Evolutionary conservation across 2,888 invertebrate species (phyloP), one percentile per base, ranked within the genome.

Genomic region (Schizotus pectinicornis): DNA sequence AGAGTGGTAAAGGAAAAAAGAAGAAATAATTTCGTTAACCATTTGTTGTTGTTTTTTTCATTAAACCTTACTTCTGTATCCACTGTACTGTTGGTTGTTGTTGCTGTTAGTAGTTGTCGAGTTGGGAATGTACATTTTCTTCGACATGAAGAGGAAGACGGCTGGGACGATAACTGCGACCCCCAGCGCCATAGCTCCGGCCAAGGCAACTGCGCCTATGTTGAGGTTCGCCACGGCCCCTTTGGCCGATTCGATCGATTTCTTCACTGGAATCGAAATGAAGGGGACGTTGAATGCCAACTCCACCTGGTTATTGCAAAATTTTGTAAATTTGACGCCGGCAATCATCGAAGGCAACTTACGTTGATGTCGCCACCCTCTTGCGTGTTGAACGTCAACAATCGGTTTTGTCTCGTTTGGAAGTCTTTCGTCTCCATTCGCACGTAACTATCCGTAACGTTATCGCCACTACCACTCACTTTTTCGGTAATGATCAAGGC

Each of bases 281-380:
- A 90, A 88, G 0, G 90, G 89, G 30, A 89, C 82, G 0, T 83
- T 81, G 61, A 90, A 85, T 35, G 87, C 85, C 71, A 89, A 77
- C 61, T 86, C 85, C 34, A 89, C 79, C 90, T 90, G 76, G 32
- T 81, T 79, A 62, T 11, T 7, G 52, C 41, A 31, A 57, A 8
- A 7, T 41, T 39, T 35, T 6, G 2, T 8, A 7, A 12, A 1
- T 46, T 8, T 31, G 5, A 34, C n/a, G 6, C 11, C 34, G 2
- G 11, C 14, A 46, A 31, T 11, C 1, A 33, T 7, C 9, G 11
- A 12, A n/a, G 8, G 12, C n/a, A 14, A 41, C 85, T 84, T 70
- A 87, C 88, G 53, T 75, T 77, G 41, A 88, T 80, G 62, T 85
- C 82, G 13, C 72, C 76, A 7, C 83, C 81, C 8, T 83, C 79